Evolutionary conservation across 2,113 vertebrate species (phyloP), one percentile per base, ranked within the genome.

Genomic region (Saimiri boliviensis): DNA sequence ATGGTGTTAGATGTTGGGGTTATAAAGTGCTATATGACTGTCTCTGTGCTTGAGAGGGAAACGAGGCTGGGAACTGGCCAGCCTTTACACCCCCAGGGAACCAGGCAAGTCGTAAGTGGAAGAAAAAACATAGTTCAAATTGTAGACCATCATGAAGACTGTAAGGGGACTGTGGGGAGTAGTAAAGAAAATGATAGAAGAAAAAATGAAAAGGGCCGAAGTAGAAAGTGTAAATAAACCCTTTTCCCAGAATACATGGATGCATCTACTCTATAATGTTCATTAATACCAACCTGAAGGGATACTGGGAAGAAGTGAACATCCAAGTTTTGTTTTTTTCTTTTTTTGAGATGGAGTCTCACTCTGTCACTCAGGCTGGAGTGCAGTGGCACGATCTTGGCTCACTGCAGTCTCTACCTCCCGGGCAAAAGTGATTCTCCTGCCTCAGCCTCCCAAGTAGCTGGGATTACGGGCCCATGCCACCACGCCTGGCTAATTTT

Each of bases 111-210:
- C 16, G 66, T 85, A 96, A 79, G 74, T 85, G 70, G 70, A 83
- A 95, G 87, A 91, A 85, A 91, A 85, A 96, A 95, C 47, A 42
- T 79, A 80, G 83, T 76, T 81, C 74, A 60, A 86, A 35, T 84
- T 92, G 25, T 80, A 89, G 83, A 60, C 35, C 12, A 42, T 91
- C 91, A 83, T 86, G 45, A 93, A 96, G 30, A 91, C 40, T 45
- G 8, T 76, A 86, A 77, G 14, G 17, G n/a, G 40, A 17, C 5
- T 14, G 35, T 54, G 23, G 68, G 32, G n/a, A 25, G 2, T 80
- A 42, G 63, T 54, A 90, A 93, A 97, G 42, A 83, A 92, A 91
- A 79, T 74, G 4, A 97, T 7, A 19, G 30, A 68, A 68, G 66
- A 8, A 35, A 35, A n/a, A 63, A 25, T 56, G 49, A 81, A 86